phyloP scores from a whole-genome alignment of 1,140 invertebrate species.

The Panagrolaimus sp. region DNA sequence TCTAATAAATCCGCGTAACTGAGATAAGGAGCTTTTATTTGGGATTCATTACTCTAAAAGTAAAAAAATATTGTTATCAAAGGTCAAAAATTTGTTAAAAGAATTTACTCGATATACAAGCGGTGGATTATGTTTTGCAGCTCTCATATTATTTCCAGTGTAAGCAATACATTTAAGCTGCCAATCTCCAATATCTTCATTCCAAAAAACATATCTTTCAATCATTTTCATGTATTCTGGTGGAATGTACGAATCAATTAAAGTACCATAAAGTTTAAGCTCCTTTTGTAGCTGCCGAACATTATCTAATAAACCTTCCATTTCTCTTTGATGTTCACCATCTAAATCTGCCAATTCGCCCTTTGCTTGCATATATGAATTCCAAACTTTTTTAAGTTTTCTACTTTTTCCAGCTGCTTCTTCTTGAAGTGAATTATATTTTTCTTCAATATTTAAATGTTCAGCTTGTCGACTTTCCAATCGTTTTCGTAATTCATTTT shows the following conservation, averaged over 20 bases:
- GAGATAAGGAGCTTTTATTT: conserved; percentile 34
- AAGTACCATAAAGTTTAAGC: conserved; percentile 77
- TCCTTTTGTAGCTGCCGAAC: conserved; percentile 80
- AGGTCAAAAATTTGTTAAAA: conserved; percentile 14
- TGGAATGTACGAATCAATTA: conserved; percentile 81
- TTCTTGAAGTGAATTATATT: conserved; percentile 86
- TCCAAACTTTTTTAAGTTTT: conserved; percentile 69
- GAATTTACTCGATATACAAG: conserved; percentile 17
- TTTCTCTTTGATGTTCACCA: conserved; percentile 88
- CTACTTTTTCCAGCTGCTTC: conserved; percentile 83
- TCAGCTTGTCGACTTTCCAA: conserved; percentile 67
- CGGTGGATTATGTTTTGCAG: conserved; percentile 18
- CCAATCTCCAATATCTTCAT: conserved; percentile 97
- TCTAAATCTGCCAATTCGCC: conserved; percentile 80
- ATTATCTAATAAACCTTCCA: conserved; percentile 87
- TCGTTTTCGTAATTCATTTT: conserved; percentile 71
- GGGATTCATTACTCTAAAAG: conserved; percentile 24
- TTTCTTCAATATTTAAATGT: conserved; percentile 87
- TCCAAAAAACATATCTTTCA: conserved; percentile 86
- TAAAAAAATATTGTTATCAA: conserved; percentile 13
- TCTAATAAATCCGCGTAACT: conserved; percentile 41
- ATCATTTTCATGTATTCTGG: conserved; percentile 84
- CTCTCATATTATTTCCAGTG: conserved; percentile 93
- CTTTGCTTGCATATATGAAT: conserved; percentile 67
- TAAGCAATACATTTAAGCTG: conserved; percentile 94